Evolutionary conservation across 2,797 vertebrate species (phyloP).

Genomic region (Acanthornis magna): DNA sequence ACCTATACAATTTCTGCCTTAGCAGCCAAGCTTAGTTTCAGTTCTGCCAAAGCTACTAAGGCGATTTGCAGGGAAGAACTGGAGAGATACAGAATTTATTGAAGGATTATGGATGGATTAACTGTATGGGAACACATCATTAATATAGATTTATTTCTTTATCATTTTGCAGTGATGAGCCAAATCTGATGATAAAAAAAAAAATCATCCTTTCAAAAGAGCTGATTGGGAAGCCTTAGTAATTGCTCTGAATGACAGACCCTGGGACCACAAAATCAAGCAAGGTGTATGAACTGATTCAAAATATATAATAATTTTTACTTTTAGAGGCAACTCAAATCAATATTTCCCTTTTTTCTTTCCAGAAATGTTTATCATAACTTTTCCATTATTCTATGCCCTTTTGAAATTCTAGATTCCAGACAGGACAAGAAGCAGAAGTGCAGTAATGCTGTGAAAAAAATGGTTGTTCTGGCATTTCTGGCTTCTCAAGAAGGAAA

Average conservation of each 20-base stretch:
- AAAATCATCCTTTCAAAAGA: background rate
- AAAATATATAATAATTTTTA: background rate
- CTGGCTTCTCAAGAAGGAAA: background rate
- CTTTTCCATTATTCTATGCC: background rate
- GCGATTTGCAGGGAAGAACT: background rate
- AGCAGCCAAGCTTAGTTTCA: background rate
- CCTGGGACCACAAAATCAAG: background rate
- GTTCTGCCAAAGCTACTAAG: background rate
- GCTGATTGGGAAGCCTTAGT: background rate
- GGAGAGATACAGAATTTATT: background rate
- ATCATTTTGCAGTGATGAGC: background rate
- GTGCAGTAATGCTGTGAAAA: background rate
- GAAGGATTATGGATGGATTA: background rate
- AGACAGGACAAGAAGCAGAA: background rate
- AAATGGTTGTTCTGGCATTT: background rate
- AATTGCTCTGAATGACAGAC: background rate
- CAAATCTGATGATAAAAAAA: background rate
- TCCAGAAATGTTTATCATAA: background rate
- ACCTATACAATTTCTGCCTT: background rate
- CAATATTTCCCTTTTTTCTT: background rate
- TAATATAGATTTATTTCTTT: background rate
- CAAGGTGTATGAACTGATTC: background rate
- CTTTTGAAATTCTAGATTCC: background rate
- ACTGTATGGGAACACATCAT: background rate
- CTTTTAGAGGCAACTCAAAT: background rate